Evolutionary conservation across 2,797 vertebrate genomes (phyloP), one percentile per base, ranked within the genome.

Genomic region (Falco columbarius): DNA sequence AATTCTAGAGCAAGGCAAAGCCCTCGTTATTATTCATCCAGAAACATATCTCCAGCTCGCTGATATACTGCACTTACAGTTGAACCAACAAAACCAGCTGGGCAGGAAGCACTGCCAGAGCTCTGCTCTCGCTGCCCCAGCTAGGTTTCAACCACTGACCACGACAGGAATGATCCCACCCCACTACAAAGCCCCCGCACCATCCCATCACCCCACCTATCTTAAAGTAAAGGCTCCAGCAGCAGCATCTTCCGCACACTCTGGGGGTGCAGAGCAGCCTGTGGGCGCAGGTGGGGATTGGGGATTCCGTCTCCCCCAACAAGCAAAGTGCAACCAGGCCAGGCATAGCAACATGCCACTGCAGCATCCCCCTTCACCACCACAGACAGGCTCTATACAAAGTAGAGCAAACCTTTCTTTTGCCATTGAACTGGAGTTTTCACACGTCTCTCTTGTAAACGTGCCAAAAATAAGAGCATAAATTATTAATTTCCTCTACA

Each of bases 391-490:
- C 19, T 79, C 46, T 70, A 26, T 23, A 58, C 26, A 12, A 81
- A 87, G 54, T 8, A 66, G 63, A 86, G 73, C 79, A 63, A 71
- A 22, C 75, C 67, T 49, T 36, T 15, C 82, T 32, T 66, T 73
- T 81, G 73, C 70, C 92, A 56, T 1, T 15, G 61, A 44, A 65
- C 4, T 26, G 63, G 20, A 67, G 56, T 54, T 75, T 56, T 51
- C 70, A 84, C 73, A 66, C 18, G 1, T 73, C 51, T 84, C 86
- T 63, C 77, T 62, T 89, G 86, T 62, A 89, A 79, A 70, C 4
- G 61, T 54, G 81, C 81, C 96, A 76, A 80, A 95, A 94, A 55
- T 29, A 70, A 89, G 77, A 89, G 77, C 67, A 71, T 63, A 52
- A 92, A 80, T 79, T 87, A 92, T 92, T 92, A 79, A 85, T 94